A percentile compares a stretch with the other conserved stretches of the same genome.
phyloP scores from a whole-genome alignment of 2,797 vertebrate genomes.

The Moxostoma hubbsi region DNA sequence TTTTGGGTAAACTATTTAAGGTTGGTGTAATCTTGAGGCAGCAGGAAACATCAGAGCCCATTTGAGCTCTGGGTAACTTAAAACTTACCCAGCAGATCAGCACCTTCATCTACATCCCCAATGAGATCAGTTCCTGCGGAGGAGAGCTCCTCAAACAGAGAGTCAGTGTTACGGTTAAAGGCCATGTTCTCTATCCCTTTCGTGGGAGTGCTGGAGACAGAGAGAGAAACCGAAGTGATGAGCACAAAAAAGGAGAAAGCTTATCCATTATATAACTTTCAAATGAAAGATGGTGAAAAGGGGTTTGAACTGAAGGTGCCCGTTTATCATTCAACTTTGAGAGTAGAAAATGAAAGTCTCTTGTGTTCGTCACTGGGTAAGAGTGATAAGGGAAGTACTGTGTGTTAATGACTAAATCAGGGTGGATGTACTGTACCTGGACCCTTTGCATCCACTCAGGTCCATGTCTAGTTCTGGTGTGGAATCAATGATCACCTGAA shows the following conservation, averaged over 20 bases:
- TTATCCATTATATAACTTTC: background rate
- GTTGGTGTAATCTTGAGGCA: background rate
- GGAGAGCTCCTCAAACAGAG: constrained; percentile 96
- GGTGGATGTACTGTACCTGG: constrained; percentile 84
- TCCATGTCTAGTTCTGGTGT: constrained; percentile 98
- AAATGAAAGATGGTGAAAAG: background rate
- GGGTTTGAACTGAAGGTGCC: background rate
- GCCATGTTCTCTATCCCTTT: constrained; percentile 93
- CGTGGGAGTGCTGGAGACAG: constrained; percentile 84
- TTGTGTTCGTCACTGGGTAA: background rate
- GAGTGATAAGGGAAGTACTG: background rate
- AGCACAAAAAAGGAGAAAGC: background rate
- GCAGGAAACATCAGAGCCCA: background rate
- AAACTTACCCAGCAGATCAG: constrained; percentile 91
- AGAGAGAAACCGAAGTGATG: background rate
- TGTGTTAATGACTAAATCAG: constrained; percentile 10
- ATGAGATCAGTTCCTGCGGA: constrained; percentile 94
- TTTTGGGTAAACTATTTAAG: too few relatives aligned
- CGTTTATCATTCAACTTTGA: background rate
- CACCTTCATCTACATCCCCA: constrained; percentile 95
- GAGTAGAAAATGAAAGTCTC: background rate
- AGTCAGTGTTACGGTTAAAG: constrained; percentile 95
- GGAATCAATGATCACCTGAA: constrained; percentile 96
- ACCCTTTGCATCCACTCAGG: constrained; percentile 85
- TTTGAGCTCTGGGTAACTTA: background rate